A percentile compares a stretch with the other conserved stretches of the same genome.
These are phyloP conservation scores for human (Homo sapiens) DNA, from an alignment of 2,113 vertebrate species.

Conservation along the genomic window DNA sequence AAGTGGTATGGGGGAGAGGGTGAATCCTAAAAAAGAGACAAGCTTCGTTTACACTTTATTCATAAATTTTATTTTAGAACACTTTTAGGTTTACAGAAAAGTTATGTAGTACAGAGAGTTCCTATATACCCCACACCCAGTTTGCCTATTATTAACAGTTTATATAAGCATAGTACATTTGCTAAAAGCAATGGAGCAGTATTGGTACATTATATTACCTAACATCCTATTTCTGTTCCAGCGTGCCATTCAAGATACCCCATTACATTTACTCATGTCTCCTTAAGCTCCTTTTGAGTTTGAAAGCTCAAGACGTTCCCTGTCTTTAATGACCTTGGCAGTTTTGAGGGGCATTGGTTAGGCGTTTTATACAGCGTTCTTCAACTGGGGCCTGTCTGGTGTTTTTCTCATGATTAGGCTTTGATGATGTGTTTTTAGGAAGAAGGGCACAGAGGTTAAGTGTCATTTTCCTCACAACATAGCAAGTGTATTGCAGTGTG, in stretches of 20 bases:
- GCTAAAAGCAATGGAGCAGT: neutral
- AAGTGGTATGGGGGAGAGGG: neutral
- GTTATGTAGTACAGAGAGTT: neutral
- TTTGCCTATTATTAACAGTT: no score
- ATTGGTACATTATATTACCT: fast-evolving
- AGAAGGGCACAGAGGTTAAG: neutral
- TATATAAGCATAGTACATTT: fast-evolving
- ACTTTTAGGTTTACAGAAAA: neutral
- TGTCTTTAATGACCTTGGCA: neutral
- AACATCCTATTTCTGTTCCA: neutral
- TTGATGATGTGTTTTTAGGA: neutral
- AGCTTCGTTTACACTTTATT: neutral
- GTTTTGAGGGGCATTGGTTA: no score
- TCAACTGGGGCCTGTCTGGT: neutral
- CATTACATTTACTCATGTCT: fast-evolving
- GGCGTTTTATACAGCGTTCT: neutral
- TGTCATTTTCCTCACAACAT: neutral
- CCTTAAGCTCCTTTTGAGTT: neutral
- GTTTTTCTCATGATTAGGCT: neutral
- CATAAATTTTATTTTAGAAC: neutral
- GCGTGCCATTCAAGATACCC: fast-evolving
- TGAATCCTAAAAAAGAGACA: neutral
- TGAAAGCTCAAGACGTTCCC: neutral
- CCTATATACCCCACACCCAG: neutral
- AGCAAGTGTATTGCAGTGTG: no score